Evolutionary conservation across 2,113 vertebrate genomes (phyloP).

Genomic region (Ageneiosus marmoratus): DNA sequence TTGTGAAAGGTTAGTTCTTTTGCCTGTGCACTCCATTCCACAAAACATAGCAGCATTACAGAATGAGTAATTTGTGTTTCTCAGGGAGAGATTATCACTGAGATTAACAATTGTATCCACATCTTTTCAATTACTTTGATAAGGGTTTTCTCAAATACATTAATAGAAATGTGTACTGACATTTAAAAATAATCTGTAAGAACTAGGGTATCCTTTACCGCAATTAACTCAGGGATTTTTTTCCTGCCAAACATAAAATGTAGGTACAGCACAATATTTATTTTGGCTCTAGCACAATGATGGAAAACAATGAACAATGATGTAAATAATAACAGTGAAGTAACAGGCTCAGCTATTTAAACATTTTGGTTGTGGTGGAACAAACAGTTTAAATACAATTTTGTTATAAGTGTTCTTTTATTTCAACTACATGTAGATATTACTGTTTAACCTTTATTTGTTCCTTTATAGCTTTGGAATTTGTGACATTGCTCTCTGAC

Average conservation of each 20-base stretch:
- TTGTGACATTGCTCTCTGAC: conserved; percentile 74
- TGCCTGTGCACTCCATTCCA: neutral
- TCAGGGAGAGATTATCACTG: neutral
- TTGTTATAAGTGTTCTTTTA: neutral
- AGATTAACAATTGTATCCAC: neutral
- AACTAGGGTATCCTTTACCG: neutral
- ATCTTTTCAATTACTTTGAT: neutral
- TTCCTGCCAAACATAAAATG: neutral
- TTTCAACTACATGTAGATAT: neutral
- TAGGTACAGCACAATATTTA: neutral
- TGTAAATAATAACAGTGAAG: neutral
- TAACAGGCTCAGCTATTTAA: neutral
- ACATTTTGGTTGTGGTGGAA: neutral
- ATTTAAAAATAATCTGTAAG: neutral
- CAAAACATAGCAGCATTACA: neutral
- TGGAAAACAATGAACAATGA: neutral
- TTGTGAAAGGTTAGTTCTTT: conserved; percentile 70
- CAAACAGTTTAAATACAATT: neutral
- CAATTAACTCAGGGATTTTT: neutral
- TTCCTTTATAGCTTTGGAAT: conserved; percentile 58
- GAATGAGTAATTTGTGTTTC: neutral
- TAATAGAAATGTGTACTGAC: neutral
- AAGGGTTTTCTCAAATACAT: neutral
- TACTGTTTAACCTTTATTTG: neutral
- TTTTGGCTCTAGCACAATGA: neutral